Evolutionary conservation across 2,797 vertebrate genomes (phyloP).

Genomic region (Chaetodon trifasciatus): DNA sequence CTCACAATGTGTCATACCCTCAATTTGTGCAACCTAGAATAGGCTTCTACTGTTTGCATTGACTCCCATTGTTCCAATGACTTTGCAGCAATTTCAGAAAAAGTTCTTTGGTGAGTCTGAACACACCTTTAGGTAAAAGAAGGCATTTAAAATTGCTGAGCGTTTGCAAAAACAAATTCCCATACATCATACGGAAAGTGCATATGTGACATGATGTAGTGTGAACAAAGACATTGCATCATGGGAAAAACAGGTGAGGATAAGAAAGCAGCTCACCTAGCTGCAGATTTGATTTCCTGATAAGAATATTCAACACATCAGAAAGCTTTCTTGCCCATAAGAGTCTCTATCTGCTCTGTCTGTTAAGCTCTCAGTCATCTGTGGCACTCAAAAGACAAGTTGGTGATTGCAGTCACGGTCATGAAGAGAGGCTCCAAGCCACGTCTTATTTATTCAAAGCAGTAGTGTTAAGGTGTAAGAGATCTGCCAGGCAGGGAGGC

Average conservation of each 20-base stretch:
- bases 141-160: no score
- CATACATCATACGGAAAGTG: background rate
- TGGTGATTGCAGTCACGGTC: constrained; percentile 38
- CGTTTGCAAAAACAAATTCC: no score
- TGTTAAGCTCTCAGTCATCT: constrained; percentile 28
- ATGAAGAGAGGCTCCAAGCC: constrained; percentile 13
- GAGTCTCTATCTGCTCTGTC: background rate
- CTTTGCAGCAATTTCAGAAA: no score
- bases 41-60: no score
- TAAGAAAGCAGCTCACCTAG: background rate
- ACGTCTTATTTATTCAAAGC: constrained; percentile 49
- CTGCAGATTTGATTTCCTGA: constrained; percentile 18
- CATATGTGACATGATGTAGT: background rate
- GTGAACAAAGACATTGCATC: background rate
- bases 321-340: background rate
- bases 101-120: no score
- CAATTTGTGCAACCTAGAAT: no score
- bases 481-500: constrained; percentile 37
- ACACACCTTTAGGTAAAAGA: no score
- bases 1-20: no score
- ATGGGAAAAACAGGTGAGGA: background rate
- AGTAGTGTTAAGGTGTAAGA: constrained; percentile 19
- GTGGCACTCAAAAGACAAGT: constrained; percentile 18
- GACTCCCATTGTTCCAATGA: no score
- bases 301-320: background rate